A percentile compares a stretch with the other conserved stretches of the same genome.
These are phyloP conservation scores for Tringa solitaria DNA, from an alignment of 2,113 vertebrate species.

Conservation along the genomic window DNA sequence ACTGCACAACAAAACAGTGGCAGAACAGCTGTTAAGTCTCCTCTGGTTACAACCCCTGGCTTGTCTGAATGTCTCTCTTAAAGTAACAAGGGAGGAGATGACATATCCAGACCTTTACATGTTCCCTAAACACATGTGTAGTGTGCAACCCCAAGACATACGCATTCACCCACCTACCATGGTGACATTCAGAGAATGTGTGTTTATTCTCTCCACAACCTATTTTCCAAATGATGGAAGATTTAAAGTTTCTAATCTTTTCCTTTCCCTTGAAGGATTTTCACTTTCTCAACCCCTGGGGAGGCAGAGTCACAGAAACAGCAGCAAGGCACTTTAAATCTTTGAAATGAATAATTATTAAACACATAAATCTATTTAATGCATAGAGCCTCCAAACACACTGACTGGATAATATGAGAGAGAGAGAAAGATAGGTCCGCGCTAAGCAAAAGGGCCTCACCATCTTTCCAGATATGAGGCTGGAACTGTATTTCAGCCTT, in stretches of 20 bases:
- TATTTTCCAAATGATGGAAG: slow-evolving; percentile 23
- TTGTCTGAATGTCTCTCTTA: not conserved
- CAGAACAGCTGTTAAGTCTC: not conserved
- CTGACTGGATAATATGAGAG: slow-evolving; percentile 1
- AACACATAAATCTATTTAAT: slow-evolving; percentile 59
- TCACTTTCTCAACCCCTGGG: not conserved
- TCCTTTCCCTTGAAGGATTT: slow-evolving; percentile 15
- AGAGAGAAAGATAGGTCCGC: not conserved
- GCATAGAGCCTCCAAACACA: not conserved
- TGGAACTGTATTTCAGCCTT: not conserved
- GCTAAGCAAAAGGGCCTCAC: not conserved
- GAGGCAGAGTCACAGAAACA: not conserved
- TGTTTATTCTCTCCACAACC: not conserved
- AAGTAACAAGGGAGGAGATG: not conserved
- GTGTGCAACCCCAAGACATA: not conserved
- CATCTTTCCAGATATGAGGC: not conserved
- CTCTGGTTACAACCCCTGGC: not conserved
- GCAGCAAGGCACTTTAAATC: slow-evolving; percentile 34
- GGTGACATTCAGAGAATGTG: not conserved
- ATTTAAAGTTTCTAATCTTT: slow-evolving; percentile 57
- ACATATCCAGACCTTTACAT: not conserved
- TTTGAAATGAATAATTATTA: slow-evolving; percentile 64
- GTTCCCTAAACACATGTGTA: not conserved
- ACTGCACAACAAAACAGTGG: not conserved
- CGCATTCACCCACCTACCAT: not conserved